Evolutionary conservation across 2,113 vertebrate genomes (phyloP).

Genomic region (Raja brachyura): DNA sequence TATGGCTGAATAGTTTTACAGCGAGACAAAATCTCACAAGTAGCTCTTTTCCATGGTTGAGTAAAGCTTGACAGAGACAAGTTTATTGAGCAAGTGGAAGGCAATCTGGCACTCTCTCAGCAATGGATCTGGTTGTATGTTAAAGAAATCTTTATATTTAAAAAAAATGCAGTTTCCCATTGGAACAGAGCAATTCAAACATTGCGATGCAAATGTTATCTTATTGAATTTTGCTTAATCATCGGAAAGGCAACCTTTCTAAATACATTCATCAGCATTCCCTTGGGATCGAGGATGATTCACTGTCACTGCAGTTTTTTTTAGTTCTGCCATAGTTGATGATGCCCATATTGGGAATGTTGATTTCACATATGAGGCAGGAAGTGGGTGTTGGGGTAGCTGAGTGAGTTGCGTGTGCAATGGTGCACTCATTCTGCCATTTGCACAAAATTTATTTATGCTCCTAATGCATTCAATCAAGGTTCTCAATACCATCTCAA

Average conservation of each 20-base stretch:
- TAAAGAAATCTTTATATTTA: neutral
- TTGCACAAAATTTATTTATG: no score
- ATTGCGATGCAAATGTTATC: neutral
- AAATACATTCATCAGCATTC: no score
- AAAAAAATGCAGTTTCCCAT: neutral
- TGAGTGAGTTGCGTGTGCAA: no score
- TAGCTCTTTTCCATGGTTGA: neutral
- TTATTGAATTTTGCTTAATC: neutral
- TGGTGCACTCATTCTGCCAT: no score
- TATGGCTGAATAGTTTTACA: neutral
- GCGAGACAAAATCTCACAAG: neutral
- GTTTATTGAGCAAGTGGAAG: neutral
- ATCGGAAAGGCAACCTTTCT: neutral
- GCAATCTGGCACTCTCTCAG: neutral
- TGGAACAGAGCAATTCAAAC: neutral
- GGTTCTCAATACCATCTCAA: no score
- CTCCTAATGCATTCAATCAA: no score
- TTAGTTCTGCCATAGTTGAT: no score
- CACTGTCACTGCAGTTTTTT: no score
- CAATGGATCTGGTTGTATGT: neutral
- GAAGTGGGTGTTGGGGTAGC: no score
- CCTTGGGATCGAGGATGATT: no score
- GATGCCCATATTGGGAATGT: no score
- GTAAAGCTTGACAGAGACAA: neutral
- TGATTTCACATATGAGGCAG: no score